Conservation (phyloP, 2,888 invertebrate genomes). For the Micoletzkya japonica region DNA sequence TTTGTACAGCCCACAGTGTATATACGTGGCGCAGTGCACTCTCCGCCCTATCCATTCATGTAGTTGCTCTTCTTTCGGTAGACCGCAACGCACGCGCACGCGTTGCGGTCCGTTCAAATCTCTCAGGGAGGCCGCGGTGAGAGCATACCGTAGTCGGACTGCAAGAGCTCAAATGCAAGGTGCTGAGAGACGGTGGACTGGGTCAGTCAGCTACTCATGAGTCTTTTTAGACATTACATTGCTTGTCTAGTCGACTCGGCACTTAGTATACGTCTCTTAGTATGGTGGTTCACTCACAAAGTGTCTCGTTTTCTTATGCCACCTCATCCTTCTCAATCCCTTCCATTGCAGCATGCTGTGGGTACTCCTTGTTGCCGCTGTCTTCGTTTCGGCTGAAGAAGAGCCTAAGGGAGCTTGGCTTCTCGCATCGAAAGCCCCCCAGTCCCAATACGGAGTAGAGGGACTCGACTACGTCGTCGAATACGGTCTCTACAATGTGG, state of each 20-base stretch:
- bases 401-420: constrained; percentile 72
- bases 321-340: background rate
- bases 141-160: constrained; percentile 42
- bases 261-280: too few species aligned
- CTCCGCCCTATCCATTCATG: constrained; percentile 2
- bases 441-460: constrained; percentile 94
- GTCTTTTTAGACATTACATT: background rate
- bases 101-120: constrained; percentile 20
- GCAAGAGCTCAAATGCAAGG: constrained; percentile 33
- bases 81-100: constrained; percentile 21
- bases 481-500: constrained; percentile 90
- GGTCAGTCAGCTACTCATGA: background rate
- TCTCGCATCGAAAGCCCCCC: constrained; percentile 87
- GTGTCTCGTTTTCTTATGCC: background rate
- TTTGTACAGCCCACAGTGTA: constrained; percentile 15
- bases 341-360: constrained; percentile 22
- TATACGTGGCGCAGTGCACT: constrained; percentile 23
- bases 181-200: background rate
- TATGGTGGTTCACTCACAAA: background rate
- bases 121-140: constrained; percentile 21
- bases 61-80: constrained; percentile 14
- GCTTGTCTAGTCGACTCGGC: background rate
- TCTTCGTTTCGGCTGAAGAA: background rate
- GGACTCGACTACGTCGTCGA: constrained; percentile 92
- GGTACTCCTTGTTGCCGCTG: background rate